Evolutionary conservation across 64 coral and sea anemone species (phyloP).

Genomic region (Catalaphyllia jardinei): DNA sequence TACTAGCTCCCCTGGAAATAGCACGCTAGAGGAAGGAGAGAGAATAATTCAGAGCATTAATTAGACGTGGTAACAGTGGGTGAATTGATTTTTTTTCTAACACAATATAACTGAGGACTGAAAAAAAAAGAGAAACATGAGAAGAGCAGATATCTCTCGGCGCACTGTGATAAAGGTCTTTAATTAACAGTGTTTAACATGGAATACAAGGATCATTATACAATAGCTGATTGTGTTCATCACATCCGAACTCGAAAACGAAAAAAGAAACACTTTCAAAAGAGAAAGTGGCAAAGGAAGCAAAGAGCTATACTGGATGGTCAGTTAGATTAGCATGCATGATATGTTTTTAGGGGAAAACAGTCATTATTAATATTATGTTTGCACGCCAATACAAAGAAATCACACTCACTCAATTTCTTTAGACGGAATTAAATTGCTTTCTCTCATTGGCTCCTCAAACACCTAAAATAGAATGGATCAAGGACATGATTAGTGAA

Average conservation of each 20-base stretch:
- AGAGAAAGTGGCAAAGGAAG: too few relatives aligned
- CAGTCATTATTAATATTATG: not conserved
- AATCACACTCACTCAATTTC: slow-evolving; percentile 82
- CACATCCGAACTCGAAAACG: too few relatives aligned
- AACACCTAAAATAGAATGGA: slow-evolving; percentile 53
- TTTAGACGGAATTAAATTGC: slow-evolving; percentile 48
- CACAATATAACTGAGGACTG: too few relatives aligned
- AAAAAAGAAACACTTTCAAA: too few relatives aligned
- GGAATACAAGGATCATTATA: too few relatives aligned
- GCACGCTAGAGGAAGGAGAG: slow-evolving; percentile 37
- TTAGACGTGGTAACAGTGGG: not conserved
- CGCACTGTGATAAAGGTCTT: too few relatives aligned
- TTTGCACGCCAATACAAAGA: not conserved
- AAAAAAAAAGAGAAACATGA: too few relatives aligned
- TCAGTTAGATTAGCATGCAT: not conserved
- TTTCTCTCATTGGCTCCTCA: slow-evolving; percentile 80
- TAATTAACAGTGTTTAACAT: too few relatives aligned
- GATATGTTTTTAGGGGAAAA: not conserved
- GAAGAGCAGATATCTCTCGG: too few relatives aligned
- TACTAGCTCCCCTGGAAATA: slow-evolving; percentile 87
- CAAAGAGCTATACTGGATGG: not conserved
- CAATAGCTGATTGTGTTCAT: too few relatives aligned
- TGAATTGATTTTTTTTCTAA: too few relatives aligned
- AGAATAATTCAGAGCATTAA: too few relatives aligned
- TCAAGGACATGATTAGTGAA: not conserved